Evolutionary conservation across 2,113 vertebrate genomes (phyloP).

Genomic region (Jacana jacana): DNA sequence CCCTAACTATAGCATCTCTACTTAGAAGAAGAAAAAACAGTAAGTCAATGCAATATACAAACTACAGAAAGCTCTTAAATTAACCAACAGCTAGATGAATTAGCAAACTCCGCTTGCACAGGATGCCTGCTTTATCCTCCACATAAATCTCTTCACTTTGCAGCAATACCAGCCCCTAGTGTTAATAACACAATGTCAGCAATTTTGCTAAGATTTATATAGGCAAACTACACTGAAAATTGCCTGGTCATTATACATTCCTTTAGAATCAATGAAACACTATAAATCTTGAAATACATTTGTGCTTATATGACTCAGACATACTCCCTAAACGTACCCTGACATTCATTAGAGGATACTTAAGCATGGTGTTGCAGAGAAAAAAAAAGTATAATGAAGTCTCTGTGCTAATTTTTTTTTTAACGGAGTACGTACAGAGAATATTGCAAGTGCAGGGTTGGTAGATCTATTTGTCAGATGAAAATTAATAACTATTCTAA

Average conservation of each 20-base stretch:
- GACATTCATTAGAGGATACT: neutral
- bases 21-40: neutral
- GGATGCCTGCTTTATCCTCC: conserved; percentile 19
- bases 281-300: conserved; percentile 11
- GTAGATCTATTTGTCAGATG: neutral
- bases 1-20: neutral
- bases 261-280: conserved; percentile 33
- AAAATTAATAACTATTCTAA: conserved; percentile 50
- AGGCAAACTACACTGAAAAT: neutral
- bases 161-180: neutral
- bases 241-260: conserved; percentile 21
- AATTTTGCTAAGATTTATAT: neutral
- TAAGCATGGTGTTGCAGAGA: neutral
- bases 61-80: neutral
- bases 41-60: neutral
- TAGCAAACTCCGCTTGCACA: neutral
- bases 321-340: neutral
- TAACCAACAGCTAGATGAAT: neutral
- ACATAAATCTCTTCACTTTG: conserved; percentile 35
- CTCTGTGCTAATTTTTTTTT: neutral
- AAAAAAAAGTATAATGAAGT: neutral
- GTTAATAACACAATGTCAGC: conserved; percentile 25
- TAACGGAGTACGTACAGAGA: neutral
- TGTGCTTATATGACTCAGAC: neutral
- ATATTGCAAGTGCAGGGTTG: neutral